These are phyloP conservation scores for Leucopsar rothschildi DNA, from an alignment of 2,113 vertebrate species.

Conservation along the genomic window DNA sequence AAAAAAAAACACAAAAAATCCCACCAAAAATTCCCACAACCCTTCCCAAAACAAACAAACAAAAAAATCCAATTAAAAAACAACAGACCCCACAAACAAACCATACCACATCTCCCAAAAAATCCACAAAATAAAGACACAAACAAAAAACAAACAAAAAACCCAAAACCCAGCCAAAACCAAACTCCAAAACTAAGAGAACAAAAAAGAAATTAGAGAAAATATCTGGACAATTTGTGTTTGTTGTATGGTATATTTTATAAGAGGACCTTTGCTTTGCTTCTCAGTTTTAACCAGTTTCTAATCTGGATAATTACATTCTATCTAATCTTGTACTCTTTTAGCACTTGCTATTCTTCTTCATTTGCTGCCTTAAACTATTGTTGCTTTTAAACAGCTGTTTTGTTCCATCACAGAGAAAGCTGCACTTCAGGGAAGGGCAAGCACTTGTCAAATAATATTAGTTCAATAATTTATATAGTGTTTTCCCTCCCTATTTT, in stretches of 20 bases:
- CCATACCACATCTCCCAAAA: not conserved
- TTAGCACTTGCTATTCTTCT: constrained; percentile 43
- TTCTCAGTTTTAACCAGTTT: constrained; percentile 13
- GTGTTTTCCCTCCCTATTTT: constrained; percentile 4
- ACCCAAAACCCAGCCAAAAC: not conserved
- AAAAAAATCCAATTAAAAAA: not conserved
- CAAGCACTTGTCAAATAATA: constrained; percentile 62
- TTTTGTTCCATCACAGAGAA: constrained; percentile 40
- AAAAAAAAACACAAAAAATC: rapidly evolving
- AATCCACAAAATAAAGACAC: too few species aligned
- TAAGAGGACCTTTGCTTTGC: not conserved
- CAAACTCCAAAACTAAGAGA: not conserved
- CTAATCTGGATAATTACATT: constrained; percentile 31
- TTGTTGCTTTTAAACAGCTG: constrained; percentile 62
- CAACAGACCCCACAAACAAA: not conserved
- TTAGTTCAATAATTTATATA: constrained; percentile 62
- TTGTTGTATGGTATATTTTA: not conserved
- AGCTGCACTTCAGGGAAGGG: constrained; percentile 50
- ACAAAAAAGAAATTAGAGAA: not conserved
- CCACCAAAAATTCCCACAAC: not conserved
- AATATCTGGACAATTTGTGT: not conserved
- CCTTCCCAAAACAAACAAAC: not conserved
- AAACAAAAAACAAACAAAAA: too few species aligned
- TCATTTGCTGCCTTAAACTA: constrained; percentile 47
- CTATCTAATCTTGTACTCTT: constrained; percentile 25